Evolutionary conservation across 2,797 vertebrate genomes (phyloP).

Genomic region (Gouania willdenowi): DNA sequence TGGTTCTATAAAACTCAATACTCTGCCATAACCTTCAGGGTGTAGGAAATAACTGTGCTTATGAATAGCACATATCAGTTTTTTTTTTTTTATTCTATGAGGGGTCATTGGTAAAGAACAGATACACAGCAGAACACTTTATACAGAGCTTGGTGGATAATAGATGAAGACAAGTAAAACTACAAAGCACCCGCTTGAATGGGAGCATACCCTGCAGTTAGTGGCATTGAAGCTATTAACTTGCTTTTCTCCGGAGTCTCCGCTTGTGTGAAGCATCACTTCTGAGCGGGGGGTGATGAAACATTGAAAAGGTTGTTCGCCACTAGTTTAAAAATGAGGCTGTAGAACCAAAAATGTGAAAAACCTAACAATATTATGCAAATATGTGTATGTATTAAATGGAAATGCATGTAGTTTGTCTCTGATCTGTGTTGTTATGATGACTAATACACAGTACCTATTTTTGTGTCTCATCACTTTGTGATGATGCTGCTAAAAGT

Average conservation of each 20-base stretch:
- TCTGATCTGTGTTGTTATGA: conserved; percentile 31
- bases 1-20: too few species aligned
- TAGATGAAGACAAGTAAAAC: conserved; percentile 60
- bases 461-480: too few species aligned
- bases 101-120: conserved; percentile 31
- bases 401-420: too few species aligned
- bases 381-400: too few species aligned
- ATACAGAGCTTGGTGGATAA: conserved; percentile 53
- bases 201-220: conserved; percentile 59
- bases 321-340: conserved; percentile 28
- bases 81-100: too few species aligned
- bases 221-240: conserved; percentile 56
- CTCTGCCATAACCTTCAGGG: not conserved
- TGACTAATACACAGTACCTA: too few species aligned
- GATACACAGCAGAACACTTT: conserved; percentile 39
- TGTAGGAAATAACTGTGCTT: not conserved
- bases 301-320: conserved; percentile 34
- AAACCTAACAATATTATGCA: too few species aligned
- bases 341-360: not conserved
- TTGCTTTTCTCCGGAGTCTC: conserved; percentile 54
- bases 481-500: conserved; percentile 3
- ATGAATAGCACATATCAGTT: too few species aligned
- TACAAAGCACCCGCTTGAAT: conserved; percentile 62
- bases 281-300: conserved; percentile 37
- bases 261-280: conserved; percentile 42